These are phyloP conservation scores for Tachina fera DNA, from an alignment of 2,888 invertebrate genomes.

Conservation along the genomic window DNA sequence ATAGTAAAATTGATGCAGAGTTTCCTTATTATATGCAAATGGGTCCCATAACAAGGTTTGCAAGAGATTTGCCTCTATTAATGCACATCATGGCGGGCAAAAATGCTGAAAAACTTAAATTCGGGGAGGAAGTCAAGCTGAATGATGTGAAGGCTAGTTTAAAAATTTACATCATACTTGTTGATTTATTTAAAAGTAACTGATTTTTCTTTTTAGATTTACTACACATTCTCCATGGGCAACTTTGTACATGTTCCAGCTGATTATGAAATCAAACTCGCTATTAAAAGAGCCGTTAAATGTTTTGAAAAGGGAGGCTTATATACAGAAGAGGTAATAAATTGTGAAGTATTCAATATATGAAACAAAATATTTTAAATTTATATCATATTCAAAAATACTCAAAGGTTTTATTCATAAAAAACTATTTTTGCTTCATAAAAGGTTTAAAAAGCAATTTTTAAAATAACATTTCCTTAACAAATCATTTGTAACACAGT, in stretches of 20 bases:
- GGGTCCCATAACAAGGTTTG: slow-evolving; percentile 91
- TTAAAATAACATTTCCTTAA: no score
- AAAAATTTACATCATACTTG: neutral
- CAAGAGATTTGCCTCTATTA: slow-evolving; percentile 89
- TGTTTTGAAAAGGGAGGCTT: slow-evolving; percentile 78
- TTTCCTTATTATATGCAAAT: slow-evolving; percentile 85
- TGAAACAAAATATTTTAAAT: neutral
- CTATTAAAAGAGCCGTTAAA: slow-evolving; percentile 77
- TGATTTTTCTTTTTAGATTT: slow-evolving; percentile 73
- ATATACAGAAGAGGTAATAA: slow-evolving; percentile 72
- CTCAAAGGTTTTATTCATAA: no score
- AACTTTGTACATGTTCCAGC: slow-evolving; percentile 75
- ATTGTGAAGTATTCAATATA: neutral
- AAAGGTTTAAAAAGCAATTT: no score
- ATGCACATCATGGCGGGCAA: slow-evolving; percentile 86
- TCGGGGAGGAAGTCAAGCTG: slow-evolving; percentile 84
- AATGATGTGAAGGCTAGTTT: slow-evolving; percentile 83
- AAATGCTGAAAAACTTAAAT: slow-evolving; percentile 82
- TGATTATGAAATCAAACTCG: slow-evolving; percentile 76
- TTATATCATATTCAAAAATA: no score
- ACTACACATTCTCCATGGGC: slow-evolving; percentile 76
- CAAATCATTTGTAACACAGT: no score
- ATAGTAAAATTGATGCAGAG: slow-evolving; percentile 82
- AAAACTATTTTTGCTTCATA: no score
- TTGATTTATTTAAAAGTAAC: neutral